Conservation (phyloP, 2,113 vertebrate genomes). For the Peromyscus maniculatus region DNA sequence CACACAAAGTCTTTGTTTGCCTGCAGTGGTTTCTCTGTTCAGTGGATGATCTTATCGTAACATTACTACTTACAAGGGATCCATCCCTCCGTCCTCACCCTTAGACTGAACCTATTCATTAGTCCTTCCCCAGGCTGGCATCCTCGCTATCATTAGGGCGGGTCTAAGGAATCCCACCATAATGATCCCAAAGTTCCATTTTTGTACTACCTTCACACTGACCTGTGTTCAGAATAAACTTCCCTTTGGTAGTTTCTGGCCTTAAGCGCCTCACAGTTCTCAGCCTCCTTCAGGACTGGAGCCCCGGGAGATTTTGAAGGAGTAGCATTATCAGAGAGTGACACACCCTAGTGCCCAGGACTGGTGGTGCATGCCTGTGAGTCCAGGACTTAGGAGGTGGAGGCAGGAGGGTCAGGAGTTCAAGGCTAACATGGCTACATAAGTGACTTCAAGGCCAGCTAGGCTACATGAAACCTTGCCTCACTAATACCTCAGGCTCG, state of each 20-base stretch:
- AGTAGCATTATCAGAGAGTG: neutral
- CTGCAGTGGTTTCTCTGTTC: neutral
- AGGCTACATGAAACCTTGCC: too few relatives aligned
- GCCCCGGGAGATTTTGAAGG: neutral
- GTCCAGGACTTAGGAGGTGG: neutral
- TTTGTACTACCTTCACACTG: neutral
- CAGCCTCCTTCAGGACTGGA: neutral
- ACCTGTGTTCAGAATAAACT: slow-evolving; percentile 15
- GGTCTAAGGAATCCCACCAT: neutral
- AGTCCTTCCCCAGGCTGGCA: neutral
- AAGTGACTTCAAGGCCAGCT: neutral
- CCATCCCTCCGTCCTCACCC: neutral
- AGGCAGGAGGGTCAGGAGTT: neutral
- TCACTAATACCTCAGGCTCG: neutral
- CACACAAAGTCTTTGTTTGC: neutral
- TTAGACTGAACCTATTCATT: neutral
- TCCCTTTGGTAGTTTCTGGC: neutral
- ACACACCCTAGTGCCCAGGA: neutral
- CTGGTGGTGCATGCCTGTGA: neutral
- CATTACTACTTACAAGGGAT: neutral
- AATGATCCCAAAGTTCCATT: neutral
- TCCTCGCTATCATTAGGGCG: neutral
- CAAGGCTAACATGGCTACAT: neutral
- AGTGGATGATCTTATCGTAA: neutral
- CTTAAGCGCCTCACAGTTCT: neutral